Percentiles rank a stretch among this genome's conserved stretches.
phyloP scores from a whole-genome alignment of 2,113 vertebrate species.

The Smithornis capensis region DNA sequence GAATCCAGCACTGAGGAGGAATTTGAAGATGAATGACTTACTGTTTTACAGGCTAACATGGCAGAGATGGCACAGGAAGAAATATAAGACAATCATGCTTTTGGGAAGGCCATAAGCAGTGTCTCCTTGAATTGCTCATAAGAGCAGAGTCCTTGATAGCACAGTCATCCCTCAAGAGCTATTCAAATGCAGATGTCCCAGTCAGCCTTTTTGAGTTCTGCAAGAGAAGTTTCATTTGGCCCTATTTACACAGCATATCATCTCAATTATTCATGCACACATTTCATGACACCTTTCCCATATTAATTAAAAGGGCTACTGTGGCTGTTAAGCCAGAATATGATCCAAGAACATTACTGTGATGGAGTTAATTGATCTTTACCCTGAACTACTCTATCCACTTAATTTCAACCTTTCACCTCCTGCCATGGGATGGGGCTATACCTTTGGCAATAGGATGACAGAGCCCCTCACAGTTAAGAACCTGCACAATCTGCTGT shows the following conservation, averaged over 20 bases:
- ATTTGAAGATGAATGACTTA: background rate
- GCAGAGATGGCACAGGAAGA: background rate
- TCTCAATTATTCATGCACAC: background rate
- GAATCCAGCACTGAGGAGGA: background rate
- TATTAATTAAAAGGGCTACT: background rate
- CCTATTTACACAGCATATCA: background rate
- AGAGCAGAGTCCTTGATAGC: background rate
- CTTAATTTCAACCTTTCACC: background rate
- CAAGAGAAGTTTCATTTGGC: background rate
- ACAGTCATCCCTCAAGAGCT: background rate
- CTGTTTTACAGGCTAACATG: background rate
- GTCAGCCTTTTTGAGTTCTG: background rate
- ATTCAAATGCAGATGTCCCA: background rate
- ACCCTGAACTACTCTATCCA: background rate
- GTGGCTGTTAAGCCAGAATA: background rate
- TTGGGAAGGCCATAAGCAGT: background rate
- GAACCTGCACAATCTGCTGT: background rate
- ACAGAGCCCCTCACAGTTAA: background rate
- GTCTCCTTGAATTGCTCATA: background rate
- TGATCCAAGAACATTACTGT: background rate
- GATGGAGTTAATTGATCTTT: background rate
- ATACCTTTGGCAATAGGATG: background rate
- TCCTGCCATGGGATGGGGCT: background rate
- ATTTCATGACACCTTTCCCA: background rate
- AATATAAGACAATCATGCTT: background rate